Conservation (phyloP, 1,140 invertebrate species). For the Thrips palmi region DNA sequence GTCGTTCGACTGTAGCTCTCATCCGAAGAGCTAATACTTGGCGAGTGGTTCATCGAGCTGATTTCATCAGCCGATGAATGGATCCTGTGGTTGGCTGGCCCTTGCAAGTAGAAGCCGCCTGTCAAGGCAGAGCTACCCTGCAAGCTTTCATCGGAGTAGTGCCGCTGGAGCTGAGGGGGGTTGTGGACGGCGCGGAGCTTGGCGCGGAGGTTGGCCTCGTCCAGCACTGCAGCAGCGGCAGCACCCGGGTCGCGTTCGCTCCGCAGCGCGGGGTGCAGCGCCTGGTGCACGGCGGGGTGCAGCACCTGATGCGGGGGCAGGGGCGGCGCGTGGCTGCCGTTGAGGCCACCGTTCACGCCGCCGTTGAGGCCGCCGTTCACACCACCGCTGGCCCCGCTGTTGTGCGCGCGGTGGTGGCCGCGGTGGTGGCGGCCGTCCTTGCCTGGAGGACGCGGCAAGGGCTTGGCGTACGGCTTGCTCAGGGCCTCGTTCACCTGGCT, state of each 20-base stretch:
- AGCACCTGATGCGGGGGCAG: slow-evolving; percentile 16
- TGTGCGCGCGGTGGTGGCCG: slow-evolving; percentile 16
- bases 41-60: slow-evolving; percentile 55
- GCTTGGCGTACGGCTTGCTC: slow-evolving; percentile 31
- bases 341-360: not conserved
- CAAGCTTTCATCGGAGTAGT: slow-evolving; percentile 42
- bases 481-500: slow-evolving; percentile 16
- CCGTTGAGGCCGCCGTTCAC: not conserved
- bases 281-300: slow-evolving; percentile 17
- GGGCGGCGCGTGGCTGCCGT: slow-evolving; percentile 4
- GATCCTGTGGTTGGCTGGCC: slow-evolving; percentile 26
- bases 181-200: too few relatives aligned
- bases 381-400: not conserved
- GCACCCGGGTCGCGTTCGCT: too few relatives aligned
- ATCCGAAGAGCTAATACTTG: slow-evolving; percentile 59
- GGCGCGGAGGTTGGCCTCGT: too few relatives aligned
- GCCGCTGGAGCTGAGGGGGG: slow-evolving; percentile 30
- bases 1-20: slow-evolving; percentile 61
- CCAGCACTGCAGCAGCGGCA: too few relatives aligned
- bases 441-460: slow-evolving; percentile 32
- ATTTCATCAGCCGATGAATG: slow-evolving; percentile 64
- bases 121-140: slow-evolving; percentile 23
- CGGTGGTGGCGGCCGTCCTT: slow-evolving; percentile 21
- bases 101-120: not conserved
- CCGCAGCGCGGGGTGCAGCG: slow-evolving; percentile 23